phyloP scores from a whole-genome alignment of 2,113 vertebrate species.

The Zosterops borbonicus region DNA sequence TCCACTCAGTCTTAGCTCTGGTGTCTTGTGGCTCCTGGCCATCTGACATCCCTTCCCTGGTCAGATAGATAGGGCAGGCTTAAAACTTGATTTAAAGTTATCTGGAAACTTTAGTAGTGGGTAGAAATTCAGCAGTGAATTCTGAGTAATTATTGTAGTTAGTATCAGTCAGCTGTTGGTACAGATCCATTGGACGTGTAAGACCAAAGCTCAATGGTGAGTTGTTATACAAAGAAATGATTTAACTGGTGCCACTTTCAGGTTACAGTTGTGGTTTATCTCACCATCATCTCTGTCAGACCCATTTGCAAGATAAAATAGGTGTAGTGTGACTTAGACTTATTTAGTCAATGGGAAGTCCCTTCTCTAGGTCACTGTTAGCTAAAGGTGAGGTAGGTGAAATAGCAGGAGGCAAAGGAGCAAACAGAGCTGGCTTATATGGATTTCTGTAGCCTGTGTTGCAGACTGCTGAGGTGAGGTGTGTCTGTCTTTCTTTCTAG shows the following conservation, averaged over 20 bases:
- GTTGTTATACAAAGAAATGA: neutral
- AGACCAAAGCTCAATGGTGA: neutral
- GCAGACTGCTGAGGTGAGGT: neutral
- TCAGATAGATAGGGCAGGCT: neutral
- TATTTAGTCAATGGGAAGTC: constrained; percentile 39
- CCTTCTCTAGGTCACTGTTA: constrained; percentile 14
- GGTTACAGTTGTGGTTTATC: neutral
- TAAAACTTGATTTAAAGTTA: neutral
- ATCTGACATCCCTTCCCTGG: neutral
- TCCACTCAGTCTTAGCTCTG: neutral
- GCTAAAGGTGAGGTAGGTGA: constrained; percentile 52
- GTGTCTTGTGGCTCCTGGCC: neutral
- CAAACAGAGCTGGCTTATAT: neutral
- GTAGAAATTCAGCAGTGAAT: neutral
- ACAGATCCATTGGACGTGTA: neutral
- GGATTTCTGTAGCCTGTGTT: neutral
- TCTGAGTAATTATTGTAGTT: neutral
- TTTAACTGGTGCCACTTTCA: neutral
- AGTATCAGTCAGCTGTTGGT: neutral
- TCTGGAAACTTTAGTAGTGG: neutral
- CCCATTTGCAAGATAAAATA: constrained; percentile 34
- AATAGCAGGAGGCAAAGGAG: neutral
- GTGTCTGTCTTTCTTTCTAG: neutral
- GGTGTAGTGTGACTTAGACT: neutral
- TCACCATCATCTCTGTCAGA: neutral